Base-by-base conservation (phyloP, 2,888 invertebrate species). In the Coelopa pilipes region DNA sequence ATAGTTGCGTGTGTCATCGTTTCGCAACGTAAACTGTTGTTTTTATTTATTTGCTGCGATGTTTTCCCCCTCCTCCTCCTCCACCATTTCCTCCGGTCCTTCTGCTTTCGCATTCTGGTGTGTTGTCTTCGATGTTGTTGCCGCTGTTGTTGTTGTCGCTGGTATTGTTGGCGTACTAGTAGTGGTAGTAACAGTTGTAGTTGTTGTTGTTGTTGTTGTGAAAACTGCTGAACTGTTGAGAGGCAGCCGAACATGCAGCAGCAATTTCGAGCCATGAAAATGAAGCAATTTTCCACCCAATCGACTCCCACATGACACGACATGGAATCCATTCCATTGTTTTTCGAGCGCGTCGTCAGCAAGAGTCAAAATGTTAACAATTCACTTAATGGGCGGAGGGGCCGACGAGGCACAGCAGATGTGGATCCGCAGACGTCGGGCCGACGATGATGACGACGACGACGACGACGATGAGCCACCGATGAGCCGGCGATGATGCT, bases 271-370 rank as follows among this genome's bases (percentile, higher is more conserved):
- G 19, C 21, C 53, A 53, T 19, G 55, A 63, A 71, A 71, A 71
- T 71, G 65, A 65, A 71, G 65, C 71, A 65, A 71, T 65, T 70
- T 70, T 70, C 70, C 70, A 70, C 50, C 50, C 62, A 70, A 70
- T 63, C 70, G 53, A 70, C 60, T 55, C 50, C 70, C 45, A 59
- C 70, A 13, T 24, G 24, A 70, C 9, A 46, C 2, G 50, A 46
- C 55, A 53, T 45, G 62, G 63, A 46, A 34, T 34, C 34, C 34
- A 70, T 62, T 21, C 63, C 63, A 65, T 71, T 71, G 71, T 63
- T 65, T 71, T 46, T 10, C n/a, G 47, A 63, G 34, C 34, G 34
- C 34, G 46, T 19, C 46, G 65, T 71, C 55, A 71, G 63, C 55
- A 21, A 17, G 45, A 71, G 70, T 53, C 47, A 47, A 59, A 47